phyloP scores from a whole-genome alignment of 2,888 invertebrate species.

The Cantharis nigra region DNA sequence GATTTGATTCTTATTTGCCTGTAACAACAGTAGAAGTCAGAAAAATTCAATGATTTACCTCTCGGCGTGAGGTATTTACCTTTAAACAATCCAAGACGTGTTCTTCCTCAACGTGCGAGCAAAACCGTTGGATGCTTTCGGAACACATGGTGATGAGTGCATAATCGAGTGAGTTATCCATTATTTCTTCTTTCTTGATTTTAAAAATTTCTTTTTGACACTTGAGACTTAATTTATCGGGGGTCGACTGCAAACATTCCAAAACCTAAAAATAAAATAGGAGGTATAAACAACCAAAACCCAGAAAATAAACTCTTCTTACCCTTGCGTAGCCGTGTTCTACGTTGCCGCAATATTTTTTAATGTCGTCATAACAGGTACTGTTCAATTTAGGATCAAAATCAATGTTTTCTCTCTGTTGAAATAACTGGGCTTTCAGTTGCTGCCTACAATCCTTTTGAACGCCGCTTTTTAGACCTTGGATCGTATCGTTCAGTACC shows the following conservation, averaged over 20 bases:
- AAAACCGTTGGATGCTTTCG: constrained; percentile 84
- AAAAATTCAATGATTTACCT: neutral
- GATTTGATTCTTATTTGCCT: constrained; percentile 74
- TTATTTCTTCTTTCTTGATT: constrained; percentile 82
- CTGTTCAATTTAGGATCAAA: constrained; percentile 83
- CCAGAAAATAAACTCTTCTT: constrained; percentile 32
- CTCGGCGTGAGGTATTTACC: constrained; percentile 50
- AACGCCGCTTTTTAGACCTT: constrained; percentile 75
- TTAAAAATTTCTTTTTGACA: constrained; percentile 86
- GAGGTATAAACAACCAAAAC: neutral
- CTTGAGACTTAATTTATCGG: constrained; percentile 64
- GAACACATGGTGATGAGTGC: constrained; percentile 82
- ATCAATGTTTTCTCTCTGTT: constrained; percentile 87
- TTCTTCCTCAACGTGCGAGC: constrained; percentile 71
- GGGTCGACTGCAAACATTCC: constrained; percentile 74
- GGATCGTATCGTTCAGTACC: constrained; percentile 86
- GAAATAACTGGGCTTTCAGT: constrained; percentile 86
- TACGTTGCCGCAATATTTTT: constrained; percentile 69
- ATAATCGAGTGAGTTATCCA: constrained; percentile 87
- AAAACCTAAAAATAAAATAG: constrained; percentile 62
- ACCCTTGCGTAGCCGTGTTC: constrained; percentile 69
- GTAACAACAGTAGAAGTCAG: constrained; percentile 22
- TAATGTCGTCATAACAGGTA: constrained; percentile 81
- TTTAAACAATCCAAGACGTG: constrained; percentile 80
- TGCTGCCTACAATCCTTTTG: constrained; percentile 90